Percentiles rank a stretch among this genome's conserved stretches.
Conservation (phyloP, 2,888 invertebrate genomes). For the Lasioglossum morio region DNA sequence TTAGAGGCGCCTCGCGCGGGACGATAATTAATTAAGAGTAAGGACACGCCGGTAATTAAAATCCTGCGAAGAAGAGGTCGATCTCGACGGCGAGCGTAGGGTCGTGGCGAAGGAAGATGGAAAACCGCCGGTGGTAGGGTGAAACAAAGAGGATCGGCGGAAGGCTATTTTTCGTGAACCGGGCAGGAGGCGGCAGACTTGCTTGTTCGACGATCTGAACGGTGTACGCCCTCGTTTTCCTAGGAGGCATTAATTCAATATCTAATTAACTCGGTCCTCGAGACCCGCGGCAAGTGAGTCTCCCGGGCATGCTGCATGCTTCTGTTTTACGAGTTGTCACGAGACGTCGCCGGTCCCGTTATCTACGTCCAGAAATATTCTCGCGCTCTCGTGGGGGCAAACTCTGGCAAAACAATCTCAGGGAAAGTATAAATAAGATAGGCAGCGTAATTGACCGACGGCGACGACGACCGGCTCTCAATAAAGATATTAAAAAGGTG, state of each 20-base stretch:
- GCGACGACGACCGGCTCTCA: constrained; percentile 7
- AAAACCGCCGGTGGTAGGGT: constrained; percentile 8
- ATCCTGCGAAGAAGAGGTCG: constrained; percentile 72
- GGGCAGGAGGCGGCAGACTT: constrained; percentile 45
- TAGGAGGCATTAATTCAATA: constrained; percentile 75
- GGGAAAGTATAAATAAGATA: constrained; percentile 51
- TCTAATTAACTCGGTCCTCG: constrained; percentile 73
- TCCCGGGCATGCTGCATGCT: constrained; percentile 63
- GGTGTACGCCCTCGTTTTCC: constrained; percentile 45
- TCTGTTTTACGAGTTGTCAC: constrained; percentile 74
- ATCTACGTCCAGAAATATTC: constrained; percentile 18
- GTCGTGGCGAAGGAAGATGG: constrained; percentile 21
- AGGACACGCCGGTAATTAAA: constrained; percentile 81
- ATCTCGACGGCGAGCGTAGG: constrained; percentile 50
- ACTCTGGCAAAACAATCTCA: constrained; percentile 49
- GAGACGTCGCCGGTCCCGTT: constrained; percentile 39
- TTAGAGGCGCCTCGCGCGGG: neutral
- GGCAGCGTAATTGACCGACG: constrained; percentile 31
- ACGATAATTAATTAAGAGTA: constrained; percentile 64
- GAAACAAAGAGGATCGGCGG: constrained; percentile 27
- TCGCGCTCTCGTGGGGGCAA: constrained; percentile 17
- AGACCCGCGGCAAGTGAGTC: constrained; percentile 46
- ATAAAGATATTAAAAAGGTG: constrained; percentile 51
- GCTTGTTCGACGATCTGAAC: constrained; percentile 26
- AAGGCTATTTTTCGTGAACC: constrained; percentile 55